Percentiles rank a stretch among this genome's conserved stretches.
phyloP scores from a whole-genome alignment of 2,113 vertebrate genomes.

The Meriones unguiculatus region DNA sequence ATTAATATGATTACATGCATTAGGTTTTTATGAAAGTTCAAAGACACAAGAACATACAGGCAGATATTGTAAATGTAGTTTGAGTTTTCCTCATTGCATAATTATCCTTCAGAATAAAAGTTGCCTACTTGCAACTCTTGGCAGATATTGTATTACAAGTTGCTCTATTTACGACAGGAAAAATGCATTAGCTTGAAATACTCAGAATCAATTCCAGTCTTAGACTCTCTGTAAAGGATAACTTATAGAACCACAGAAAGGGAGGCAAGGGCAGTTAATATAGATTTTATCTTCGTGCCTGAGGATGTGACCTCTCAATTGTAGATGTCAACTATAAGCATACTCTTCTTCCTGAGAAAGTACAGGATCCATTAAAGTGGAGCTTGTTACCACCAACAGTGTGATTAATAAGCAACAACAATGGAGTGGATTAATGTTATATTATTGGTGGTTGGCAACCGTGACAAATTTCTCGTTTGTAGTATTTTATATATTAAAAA shows the following conservation, averaged over 20 bases:
- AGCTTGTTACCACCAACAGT: neutral
- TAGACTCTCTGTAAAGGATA: conserved; percentile 13
- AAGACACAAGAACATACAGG: neutral
- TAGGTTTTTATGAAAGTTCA: neutral
- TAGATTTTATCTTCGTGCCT: conserved; percentile 59
- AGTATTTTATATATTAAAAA: neutral
- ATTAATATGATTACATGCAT: neutral
- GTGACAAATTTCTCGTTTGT: neutral
- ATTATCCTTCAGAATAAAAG: neutral
- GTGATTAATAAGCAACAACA: neutral
- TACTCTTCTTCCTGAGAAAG: neutral
- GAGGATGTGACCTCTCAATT: conserved; percentile 47
- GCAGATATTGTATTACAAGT: neutral
- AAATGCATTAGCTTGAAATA: conserved; percentile 22
- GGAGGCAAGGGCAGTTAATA: conserved; percentile 46
- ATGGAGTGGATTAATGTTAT: neutral
- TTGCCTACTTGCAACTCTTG: neutral
- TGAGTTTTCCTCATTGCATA: neutral
- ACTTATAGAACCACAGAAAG: conserved; percentile 18
- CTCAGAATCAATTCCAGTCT: conserved; percentile 49
- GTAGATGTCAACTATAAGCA: conserved; percentile 41
- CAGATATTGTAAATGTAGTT: neutral
- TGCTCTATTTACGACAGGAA: conserved; percentile 6
- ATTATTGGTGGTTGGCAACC: neutral
- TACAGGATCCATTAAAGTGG: neutral